These are phyloP conservation scores for Acridotheres tristis DNA, from an alignment of 2,797 vertebrate species.

Conservation along the genomic window DNA sequence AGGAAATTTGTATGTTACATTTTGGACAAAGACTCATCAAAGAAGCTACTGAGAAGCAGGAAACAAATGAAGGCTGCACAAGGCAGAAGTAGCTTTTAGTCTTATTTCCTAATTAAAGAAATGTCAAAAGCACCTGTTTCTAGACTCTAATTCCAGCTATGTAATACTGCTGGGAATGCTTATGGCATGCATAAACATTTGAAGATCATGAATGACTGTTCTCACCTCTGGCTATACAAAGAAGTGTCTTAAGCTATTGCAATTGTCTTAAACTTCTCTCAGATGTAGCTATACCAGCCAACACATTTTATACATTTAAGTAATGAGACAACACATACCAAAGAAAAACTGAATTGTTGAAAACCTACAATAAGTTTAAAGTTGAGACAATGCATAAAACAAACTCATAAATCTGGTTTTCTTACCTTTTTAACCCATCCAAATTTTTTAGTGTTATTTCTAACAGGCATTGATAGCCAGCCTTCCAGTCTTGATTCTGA, in stretches of 20 bases:
- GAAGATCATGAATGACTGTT: not conserved
- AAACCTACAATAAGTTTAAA: not conserved
- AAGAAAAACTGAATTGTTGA: not conserved
- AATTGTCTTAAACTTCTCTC: not conserved
- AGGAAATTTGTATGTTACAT: not conserved
- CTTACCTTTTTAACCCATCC: slow-evolving; percentile 96
- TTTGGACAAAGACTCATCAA: not conserved
- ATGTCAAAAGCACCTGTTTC: not conserved
- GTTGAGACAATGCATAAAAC: not conserved
- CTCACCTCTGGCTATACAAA: not conserved
- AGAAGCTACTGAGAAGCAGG: not conserved
- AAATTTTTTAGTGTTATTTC: slow-evolving; percentile 98
- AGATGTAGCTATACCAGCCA: not conserved
- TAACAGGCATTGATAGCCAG: slow-evolving; percentile 95
- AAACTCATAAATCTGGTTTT: not conserved
- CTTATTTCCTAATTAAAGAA: not conserved
- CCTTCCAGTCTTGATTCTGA: slow-evolving; percentile 92
- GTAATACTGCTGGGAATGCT: not conserved
- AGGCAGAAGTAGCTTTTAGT: not conserved
- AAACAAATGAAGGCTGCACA: not conserved
- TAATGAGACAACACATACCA: not conserved
- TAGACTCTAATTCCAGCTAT: not conserved
- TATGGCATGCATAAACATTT: not conserved
- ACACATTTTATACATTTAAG: not conserved
- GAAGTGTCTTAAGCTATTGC: not conserved